phyloP scores from a whole-genome alignment of 2,113 vertebrate species.

The Ciconia stormi region DNA sequence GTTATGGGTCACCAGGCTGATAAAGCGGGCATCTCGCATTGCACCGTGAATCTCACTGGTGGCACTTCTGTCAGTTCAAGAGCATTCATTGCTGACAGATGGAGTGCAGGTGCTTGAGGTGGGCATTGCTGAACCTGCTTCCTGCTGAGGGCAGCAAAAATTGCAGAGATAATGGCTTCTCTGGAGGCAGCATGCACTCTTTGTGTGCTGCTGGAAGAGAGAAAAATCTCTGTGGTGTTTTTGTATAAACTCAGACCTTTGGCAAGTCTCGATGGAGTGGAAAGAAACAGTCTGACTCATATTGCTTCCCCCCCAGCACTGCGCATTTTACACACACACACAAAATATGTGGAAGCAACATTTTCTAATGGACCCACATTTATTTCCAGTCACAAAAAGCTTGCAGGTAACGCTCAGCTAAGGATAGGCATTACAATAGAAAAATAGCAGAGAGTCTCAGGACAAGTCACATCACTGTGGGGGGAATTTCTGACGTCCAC shows the following conservation, averaged over 20 bases:
- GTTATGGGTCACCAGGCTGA: not conserved
- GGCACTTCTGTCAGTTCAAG: not conserved
- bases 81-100: not conserved
- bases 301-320: not conserved
- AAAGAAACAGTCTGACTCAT: not conserved
- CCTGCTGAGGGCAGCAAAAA: not conserved
- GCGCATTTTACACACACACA: not conserved
- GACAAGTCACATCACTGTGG: not conserved
- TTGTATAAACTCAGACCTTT: not conserved
- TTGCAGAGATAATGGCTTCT: not conserved
- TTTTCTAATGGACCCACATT: not conserved
- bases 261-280: not conserved
- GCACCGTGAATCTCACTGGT: not conserved
- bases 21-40: not conserved
- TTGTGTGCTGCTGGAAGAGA: rapidly evolving
- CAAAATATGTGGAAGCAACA: not conserved
- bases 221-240: rapidly evolving
- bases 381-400: not conserved
- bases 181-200: rapidly evolving
- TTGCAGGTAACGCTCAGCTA: not conserved
- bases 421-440: not conserved
- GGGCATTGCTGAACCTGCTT: not conserved
- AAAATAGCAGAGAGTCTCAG: not conserved
- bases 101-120: not conserved
- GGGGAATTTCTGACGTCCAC: not conserved